Evolutionary conservation across 35 echinoderm and acorn worm species (phyloP).

Genomic region (Nesometra sesokonis): DNA sequence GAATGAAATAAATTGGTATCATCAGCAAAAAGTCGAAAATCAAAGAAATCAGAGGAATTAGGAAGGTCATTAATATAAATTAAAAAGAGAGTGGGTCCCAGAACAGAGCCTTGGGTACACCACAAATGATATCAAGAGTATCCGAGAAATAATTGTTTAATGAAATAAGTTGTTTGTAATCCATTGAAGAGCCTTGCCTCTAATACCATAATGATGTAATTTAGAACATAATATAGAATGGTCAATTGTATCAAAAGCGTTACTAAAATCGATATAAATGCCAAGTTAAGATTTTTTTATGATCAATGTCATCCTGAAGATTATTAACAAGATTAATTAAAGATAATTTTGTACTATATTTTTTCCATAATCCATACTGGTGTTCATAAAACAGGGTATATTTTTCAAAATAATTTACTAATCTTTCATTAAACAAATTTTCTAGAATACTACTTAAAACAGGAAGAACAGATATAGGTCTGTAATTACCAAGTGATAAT

Average conservation of each 20-base stretch:
- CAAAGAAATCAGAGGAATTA: not conserved
- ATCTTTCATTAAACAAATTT: not conserved
- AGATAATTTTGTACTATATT: too few species aligned
- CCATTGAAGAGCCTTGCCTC: not conserved
- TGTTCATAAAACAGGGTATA: not conserved
- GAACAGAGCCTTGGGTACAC: not conserved
- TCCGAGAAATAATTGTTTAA: not conserved
- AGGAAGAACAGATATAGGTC: not conserved
- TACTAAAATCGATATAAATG: not conserved
- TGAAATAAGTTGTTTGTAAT: not conserved
- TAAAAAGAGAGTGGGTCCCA: constrained; percentile 9
- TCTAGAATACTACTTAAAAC: not conserved
- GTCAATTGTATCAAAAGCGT: not conserved
- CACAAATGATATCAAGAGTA: not conserved
- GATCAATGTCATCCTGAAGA: not conserved
- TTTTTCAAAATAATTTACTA: not conserved
- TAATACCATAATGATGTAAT: not conserved
- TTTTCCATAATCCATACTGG: not conserved
- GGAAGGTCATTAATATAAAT: constrained; percentile 1
- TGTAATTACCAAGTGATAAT: not conserved
- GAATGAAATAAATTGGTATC: not conserved
- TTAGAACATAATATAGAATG: constrained; percentile 1
- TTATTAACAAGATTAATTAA: not conserved
- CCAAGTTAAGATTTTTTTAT: not conserved
- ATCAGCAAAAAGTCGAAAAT: constrained; percentile 4